phyloP scores from a whole-genome alignment of 2,888 invertebrate genomes.

The Cheilosia soror region DNA sequence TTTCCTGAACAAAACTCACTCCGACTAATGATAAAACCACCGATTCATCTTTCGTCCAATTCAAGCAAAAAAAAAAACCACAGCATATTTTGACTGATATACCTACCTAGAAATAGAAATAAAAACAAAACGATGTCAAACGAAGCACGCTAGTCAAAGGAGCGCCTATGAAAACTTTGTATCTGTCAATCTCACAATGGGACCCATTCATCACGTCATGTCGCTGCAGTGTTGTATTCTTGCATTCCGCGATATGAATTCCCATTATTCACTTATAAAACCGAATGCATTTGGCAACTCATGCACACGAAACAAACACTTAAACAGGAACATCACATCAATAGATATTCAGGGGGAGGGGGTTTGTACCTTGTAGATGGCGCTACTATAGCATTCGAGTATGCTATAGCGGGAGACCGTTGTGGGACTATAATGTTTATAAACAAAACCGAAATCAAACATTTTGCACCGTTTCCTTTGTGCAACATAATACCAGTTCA shows the following conservation, averaged over 20 bases:
- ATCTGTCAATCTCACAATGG: slow-evolving; percentile 65
- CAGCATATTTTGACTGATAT: slow-evolving; percentile 12
- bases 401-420: too few species aligned
- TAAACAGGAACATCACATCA: background rate
- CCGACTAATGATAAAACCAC: slow-evolving; percentile 17
- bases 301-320: slow-evolving; percentile 1
- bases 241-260: slow-evolving; percentile 48
- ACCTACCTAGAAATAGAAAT: slow-evolving; percentile 7
- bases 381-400: too few species aligned
- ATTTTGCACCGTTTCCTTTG: slow-evolving; percentile 21
- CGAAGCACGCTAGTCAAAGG: slow-evolving; percentile 43
- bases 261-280: slow-evolving; percentile 47
- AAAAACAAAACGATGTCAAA: slow-evolving; percentile 31
- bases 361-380: too few species aligned
- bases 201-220: slow-evolving; percentile 53
- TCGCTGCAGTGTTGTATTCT: slow-evolving; percentile 3
- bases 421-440: too few species aligned
- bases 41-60: slow-evolving; percentile 23
- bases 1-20: slow-evolving; percentile 1
- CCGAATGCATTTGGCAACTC: slow-evolving; percentile 61
- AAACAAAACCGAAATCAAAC: background rate
- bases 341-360: too few species aligned
- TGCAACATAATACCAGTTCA: background rate
- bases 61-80: background rate
- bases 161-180: slow-evolving; percentile 57